Evolutionary conservation across 1,140 invertebrate species (phyloP).

Genomic region (Nebria ingens): DNA sequence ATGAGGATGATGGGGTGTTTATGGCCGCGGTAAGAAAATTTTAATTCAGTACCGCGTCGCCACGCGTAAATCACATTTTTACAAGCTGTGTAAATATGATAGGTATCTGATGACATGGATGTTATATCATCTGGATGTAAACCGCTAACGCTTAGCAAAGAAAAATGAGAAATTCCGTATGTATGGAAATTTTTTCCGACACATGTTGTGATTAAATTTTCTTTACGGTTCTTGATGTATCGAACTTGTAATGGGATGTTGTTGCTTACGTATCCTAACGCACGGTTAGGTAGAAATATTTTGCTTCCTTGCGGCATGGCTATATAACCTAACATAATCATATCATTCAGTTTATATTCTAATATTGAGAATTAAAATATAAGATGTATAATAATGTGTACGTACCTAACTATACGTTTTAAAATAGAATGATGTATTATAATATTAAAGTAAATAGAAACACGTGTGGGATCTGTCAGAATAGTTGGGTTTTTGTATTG

Average conservation of each 20-base stretch:
- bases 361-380: too few species aligned
- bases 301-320: slow-evolving; percentile 42
- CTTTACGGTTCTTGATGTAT: slow-evolving; percentile 74
- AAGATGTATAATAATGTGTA: too few species aligned
- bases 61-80: slow-evolving; percentile 75
- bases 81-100: slow-evolving; percentile 73
- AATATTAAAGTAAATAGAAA: too few species aligned
- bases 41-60: slow-evolving; percentile 75
- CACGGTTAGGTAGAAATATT: slow-evolving; percentile 73
- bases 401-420: too few species aligned
- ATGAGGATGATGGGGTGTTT: slow-evolving; percentile 59
- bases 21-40: slow-evolving; percentile 74
- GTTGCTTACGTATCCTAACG: slow-evolving; percentile 88
- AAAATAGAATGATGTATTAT: too few species aligned
- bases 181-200: slow-evolving; percentile 87
- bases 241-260: slow-evolving; percentile 75
- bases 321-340: background rate
- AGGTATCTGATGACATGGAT: slow-evolving; percentile 67
- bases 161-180: slow-evolving; percentile 75
- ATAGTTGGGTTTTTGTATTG: too few species aligned
- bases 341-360: too few species aligned
- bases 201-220: slow-evolving; percentile 81
- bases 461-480: too few species aligned
- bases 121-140: slow-evolving; percentile 73
- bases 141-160: slow-evolving; percentile 71